A percentile compares a stretch with the other conserved stretches of the same genome.
Evolutionary conservation across 2,888 invertebrate genomes (phyloP).

Genomic region (Nineta flava): DNA sequence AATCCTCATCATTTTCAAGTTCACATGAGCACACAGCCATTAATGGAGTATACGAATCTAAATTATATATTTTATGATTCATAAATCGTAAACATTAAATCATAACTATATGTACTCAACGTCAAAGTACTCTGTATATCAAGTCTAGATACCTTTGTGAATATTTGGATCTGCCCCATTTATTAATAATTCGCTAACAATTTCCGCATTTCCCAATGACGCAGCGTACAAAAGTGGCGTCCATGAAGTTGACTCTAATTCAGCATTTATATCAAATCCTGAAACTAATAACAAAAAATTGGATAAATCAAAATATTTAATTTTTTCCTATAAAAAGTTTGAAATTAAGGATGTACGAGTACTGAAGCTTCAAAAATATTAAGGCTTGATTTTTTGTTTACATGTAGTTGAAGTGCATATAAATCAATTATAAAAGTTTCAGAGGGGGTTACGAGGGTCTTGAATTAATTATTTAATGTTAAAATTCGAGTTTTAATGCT

Average conservation of each 20-base stretch:
- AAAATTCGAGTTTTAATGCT: too few species aligned
- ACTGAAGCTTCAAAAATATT: too few species aligned
- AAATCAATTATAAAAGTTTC: too few species aligned
- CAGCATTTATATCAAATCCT: slow-evolving; percentile 23
- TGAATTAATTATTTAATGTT: too few species aligned
- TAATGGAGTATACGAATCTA: slow-evolving; percentile 44
- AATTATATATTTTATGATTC: slow-evolving; percentile 13
- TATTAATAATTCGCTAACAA: slow-evolving; percentile 34
- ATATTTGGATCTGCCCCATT: slow-evolving; percentile 41
- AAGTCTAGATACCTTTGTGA: slow-evolving; percentile 17
- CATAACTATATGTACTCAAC: slow-evolving; percentile 1
- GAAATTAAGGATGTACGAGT: too few species aligned
- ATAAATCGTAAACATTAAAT: not conserved
- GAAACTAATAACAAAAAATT: not conserved
- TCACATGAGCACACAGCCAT: slow-evolving; percentile 46
- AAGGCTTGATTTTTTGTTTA: too few species aligned
- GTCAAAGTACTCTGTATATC: too few species aligned
- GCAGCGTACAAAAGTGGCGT: slow-evolving; percentile 42
- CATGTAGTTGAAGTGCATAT: too few species aligned
- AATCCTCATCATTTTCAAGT: slow-evolving; percentile 24
- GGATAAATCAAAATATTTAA: not conserved
- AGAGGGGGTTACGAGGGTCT: too few species aligned
- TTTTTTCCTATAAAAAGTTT: too few species aligned
- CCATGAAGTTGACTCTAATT: slow-evolving; percentile 37
- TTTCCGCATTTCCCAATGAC: slow-evolving; percentile 34